A percentile compares a stretch with the other conserved stretches of the same genome.
These are phyloP conservation scores for Druceiella hillmani DNA, from an alignment of 2,888 invertebrate genomes.

Conservation along the genomic window DNA sequence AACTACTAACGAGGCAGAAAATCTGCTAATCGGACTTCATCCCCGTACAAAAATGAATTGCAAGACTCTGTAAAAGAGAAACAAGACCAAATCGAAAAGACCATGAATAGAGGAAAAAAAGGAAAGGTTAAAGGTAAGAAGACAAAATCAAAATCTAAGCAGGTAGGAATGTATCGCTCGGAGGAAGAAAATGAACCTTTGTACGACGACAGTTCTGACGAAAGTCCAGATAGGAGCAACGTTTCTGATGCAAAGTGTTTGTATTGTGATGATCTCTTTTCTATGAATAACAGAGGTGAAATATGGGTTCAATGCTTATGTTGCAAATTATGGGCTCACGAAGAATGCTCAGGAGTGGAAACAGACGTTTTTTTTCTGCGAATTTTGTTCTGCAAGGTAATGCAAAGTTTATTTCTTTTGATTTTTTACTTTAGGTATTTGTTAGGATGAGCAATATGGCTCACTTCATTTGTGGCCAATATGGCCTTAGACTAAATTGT, in stretches of 20 bases:
- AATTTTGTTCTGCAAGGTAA: no score
- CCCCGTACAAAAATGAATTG: constrained; percentile 11
- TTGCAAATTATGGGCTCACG: constrained; percentile 11
- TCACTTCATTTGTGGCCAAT: constrained; percentile 9
- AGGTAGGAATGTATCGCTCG: constrained; percentile 9
- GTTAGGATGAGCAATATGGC: no score
- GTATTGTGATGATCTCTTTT: constrained; percentile 14
- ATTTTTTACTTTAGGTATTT: not conserved
- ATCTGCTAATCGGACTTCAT: constrained; percentile 11
- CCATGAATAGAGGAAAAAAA: constrained; percentile 1
- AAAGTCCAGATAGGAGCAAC: constrained; percentile 16
- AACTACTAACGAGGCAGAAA: constrained; percentile 13
- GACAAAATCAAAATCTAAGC: constrained; percentile 6
- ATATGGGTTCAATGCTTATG: constrained; percentile 14
- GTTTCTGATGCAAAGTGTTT: constrained; percentile 8
- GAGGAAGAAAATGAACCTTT: constrained; percentile 14
- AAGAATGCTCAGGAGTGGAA: constrained; percentile 13
- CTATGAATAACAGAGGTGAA: constrained; percentile 16
- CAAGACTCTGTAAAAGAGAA: constrained; percentile 9
- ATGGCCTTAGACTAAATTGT: no score
- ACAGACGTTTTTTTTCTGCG: no score
- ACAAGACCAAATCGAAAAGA: constrained; percentile 4
- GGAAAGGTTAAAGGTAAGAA: constrained; percentile 4
- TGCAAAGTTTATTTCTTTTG: constrained; percentile 9
- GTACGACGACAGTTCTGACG: constrained; percentile 15